Conservation (phyloP, 2,797 vertebrate species). For the Acanthiza pusilla region DNA sequence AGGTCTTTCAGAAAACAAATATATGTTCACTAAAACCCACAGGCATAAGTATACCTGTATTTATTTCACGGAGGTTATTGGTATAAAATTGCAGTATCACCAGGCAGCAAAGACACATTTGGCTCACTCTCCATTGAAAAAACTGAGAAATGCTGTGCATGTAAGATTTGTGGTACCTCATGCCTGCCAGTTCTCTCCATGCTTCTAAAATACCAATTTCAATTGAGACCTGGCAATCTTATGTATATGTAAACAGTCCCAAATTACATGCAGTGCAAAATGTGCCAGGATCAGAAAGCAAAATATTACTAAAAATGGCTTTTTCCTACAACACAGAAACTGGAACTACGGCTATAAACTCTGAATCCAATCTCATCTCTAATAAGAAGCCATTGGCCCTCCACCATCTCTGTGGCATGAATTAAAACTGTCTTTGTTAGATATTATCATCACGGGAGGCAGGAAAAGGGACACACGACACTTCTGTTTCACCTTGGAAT, state of each 20-base stretch:
- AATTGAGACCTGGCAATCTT: neutral
- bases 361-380: neutral
- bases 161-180: neutral
- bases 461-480: neutral
- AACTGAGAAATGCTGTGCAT: neutral
- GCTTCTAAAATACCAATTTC: constrained; percentile 9
- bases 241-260: neutral
- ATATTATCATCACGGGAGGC: neutral
- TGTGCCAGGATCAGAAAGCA: neutral
- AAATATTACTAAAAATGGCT: neutral
- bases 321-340: neutral
- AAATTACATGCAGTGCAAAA: neutral
- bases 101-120: neutral
- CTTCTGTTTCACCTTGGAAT: neutral
- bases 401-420: neutral
- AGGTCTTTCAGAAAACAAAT: constrained; percentile 28
- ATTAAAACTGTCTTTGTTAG: neutral
- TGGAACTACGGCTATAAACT: neutral
- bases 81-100: neutral
- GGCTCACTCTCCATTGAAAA: neutral
- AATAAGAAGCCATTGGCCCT: neutral
- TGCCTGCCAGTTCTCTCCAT: constrained; percentile 8
- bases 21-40: neutral
- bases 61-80: constrained; percentile 4
- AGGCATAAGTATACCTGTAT: neutral